Conservation (phyloP, 2,888 invertebrate species). For the Caenorhabditis becei region DNA sequence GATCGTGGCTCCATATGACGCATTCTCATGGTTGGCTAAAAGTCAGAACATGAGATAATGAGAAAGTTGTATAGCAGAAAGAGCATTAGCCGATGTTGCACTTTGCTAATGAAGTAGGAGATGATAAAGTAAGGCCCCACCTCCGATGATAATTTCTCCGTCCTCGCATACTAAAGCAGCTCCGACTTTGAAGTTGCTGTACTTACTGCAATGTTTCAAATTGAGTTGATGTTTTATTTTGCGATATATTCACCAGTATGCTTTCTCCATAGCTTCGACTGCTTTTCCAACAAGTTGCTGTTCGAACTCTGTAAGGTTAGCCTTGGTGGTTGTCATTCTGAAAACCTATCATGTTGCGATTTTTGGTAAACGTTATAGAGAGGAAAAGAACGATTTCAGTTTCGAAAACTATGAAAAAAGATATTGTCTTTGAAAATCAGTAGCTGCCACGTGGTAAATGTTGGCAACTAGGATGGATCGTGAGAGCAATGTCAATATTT, state of each 20-base stretch:
- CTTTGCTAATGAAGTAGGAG: conserved; percentile 30
- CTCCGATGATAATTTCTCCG: conserved; percentile 85
- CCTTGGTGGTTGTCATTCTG: conserved; percentile 50
- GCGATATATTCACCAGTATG: conserved; percentile 58
- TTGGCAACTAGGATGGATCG: not conserved
- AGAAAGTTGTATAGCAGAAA: not conserved
- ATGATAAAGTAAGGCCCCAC: conserved; percentile 37
- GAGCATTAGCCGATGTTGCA: conserved; percentile 5
- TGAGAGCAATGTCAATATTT: conserved; percentile 6
- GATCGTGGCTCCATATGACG: conserved; percentile 86
- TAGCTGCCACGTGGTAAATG: not conserved
- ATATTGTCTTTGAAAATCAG: too few relatives aligned
- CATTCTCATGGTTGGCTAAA: conserved; percentile 90
- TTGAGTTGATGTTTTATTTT: not conserved
- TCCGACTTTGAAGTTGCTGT: conserved; percentile 93
- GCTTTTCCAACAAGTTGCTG: conserved; percentile 61
- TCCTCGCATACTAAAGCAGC: conserved; percentile 88
- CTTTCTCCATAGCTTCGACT: conserved; percentile 61
- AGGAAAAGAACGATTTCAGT: too few relatives aligned
- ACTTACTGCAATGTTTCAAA: conserved; percentile 84
- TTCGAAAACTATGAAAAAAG: not conserved
- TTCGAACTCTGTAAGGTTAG: conserved; percentile 51
- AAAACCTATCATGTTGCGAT: not conserved
- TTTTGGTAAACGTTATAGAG: not conserved
- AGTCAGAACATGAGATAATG: conserved; percentile 9